A percentile compares a stretch with the other conserved stretches of the same genome.
Evolutionary conservation across 2,888 invertebrate genomes (phyloP).

Genomic region (Xestoiulus laeticollis): DNA sequence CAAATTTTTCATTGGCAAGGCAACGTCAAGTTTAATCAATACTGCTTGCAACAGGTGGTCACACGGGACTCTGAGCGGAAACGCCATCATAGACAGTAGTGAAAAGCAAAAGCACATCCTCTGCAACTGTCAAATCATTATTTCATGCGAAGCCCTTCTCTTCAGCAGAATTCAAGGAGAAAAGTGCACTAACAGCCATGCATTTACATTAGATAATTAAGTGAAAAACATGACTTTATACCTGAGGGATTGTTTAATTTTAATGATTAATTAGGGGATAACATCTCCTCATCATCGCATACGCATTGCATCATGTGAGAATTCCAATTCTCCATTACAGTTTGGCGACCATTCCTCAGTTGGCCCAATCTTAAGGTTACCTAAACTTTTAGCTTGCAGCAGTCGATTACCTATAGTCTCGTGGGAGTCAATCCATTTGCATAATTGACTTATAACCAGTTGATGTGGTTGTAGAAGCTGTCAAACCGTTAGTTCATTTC

Average conservation of each 20-base stretch:
- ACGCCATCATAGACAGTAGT: background rate
- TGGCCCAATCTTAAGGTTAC: background rate
- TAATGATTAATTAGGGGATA: slow-evolving; percentile 30
- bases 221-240: background rate
- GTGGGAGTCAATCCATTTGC: background rate
- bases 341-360: background rate
- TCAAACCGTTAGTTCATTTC: background rate
- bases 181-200: background rate
- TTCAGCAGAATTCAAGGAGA: background rate
- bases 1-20: background rate
- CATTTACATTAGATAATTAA: background rate
- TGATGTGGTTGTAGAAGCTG: background rate
- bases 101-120: background rate
- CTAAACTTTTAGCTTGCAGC: background rate
- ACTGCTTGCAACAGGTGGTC: slow-evolving; percentile 8
- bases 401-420: background rate
- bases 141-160: background rate
- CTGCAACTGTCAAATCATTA: background rate
- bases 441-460: background rate
- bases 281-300: background rate
- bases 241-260: slow-evolving; percentile 15
- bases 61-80: background rate
- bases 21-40: slow-evolving; percentile 19
- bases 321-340: background rate
- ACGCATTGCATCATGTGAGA: background rate